Conservation (phyloP, 2,113 vertebrate genomes). For the Perca schrenkii region DNA sequence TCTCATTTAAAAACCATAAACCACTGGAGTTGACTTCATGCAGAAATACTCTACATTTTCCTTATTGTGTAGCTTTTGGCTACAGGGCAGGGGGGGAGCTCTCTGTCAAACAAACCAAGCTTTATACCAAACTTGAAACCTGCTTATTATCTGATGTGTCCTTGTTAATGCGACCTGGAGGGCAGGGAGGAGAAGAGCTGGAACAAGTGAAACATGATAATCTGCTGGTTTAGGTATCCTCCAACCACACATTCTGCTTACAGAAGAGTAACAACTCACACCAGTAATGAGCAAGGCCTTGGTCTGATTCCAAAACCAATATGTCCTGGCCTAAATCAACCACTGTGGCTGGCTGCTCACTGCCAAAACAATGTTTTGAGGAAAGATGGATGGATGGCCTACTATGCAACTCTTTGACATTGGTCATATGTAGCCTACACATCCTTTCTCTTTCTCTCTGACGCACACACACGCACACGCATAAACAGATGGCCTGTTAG, state of each 20-base stretch:
- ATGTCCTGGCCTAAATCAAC: conserved; percentile 1
- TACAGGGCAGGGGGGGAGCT: neutral
- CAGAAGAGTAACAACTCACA: neutral
- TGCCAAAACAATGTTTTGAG: conserved; percentile 1
- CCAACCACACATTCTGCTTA: conserved; percentile 13
- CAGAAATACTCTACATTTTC: neutral
- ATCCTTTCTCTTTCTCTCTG: neutral
- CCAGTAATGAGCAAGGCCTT: conserved; percentile 18
- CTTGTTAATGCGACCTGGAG: conserved; percentile 54
- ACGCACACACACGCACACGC: neutral
- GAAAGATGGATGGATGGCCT: neutral
- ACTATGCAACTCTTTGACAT: neutral
- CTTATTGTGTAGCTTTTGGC: neutral
- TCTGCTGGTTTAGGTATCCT: conserved; percentile 28
- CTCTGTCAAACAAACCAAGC: conserved; percentile 37
- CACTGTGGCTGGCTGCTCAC: neutral
- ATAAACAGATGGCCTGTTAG: neutral
- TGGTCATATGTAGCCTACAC: neutral
- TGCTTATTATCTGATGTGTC: conserved; percentile 42
- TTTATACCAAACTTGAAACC: conserved; percentile 46
- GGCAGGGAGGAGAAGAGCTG: conserved; percentile 31
- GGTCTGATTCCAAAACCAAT: conserved; percentile 18
- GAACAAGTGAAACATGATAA: conserved; percentile 57
- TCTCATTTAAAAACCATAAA: neutral
- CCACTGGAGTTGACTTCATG: neutral